Evolutionary conservation across 2,797 vertebrate genomes (phyloP), one percentile per base, ranked within the genome.

Genomic region (Falco peregrinus): DNA sequence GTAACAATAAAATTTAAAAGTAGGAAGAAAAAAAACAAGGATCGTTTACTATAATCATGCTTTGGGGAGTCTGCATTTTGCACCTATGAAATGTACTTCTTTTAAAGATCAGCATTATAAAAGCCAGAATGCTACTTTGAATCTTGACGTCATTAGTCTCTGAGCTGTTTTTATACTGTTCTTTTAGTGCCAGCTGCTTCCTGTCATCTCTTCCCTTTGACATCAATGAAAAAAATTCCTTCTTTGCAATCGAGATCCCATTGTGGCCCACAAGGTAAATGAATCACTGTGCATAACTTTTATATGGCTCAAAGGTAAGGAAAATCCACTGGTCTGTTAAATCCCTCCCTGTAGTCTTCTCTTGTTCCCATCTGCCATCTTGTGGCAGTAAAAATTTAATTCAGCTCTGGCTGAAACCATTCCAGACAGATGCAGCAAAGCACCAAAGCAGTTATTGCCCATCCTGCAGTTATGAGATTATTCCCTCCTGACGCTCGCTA

Each of bases 351-450:
- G 10, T 26, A 74, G 16, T 39, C 63, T 91, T 95, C 41, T 39
- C 48, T 84, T 90, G 75, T 90, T 95, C 60, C 53, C 5, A 24
- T 48, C 60, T 93, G 95, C 97, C 97, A 96, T 82, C 97, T 97
- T 68, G 96, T 97, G 97, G 96, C 53, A 63, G 31, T 33, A 47
- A 48, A 75, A 45, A 63, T 67, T 61, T 29, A 54, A 26, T 63
- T 53, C 84, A 8, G 4, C 28, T 77, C 21, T 21, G 60, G 41
- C 12, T 56, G 68, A 76, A 91, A 47, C 5, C 4, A 0, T 81
- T 51, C 24, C 7, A 51, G 28, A 16, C 26, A 39, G 17, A 43
- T 2, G 5, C 43, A 51, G 37, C 0, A 0, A 90, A 79, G 43
- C 21, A 47, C 12, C 10, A 35, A 35, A 35, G 35, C 35, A 31